A percentile compares a stretch with the other conserved stretches of the same genome.
Evolutionary conservation across 1,140 invertebrate genomes (phyloP).

Genomic region (Neodiprion pinetum): DNA sequence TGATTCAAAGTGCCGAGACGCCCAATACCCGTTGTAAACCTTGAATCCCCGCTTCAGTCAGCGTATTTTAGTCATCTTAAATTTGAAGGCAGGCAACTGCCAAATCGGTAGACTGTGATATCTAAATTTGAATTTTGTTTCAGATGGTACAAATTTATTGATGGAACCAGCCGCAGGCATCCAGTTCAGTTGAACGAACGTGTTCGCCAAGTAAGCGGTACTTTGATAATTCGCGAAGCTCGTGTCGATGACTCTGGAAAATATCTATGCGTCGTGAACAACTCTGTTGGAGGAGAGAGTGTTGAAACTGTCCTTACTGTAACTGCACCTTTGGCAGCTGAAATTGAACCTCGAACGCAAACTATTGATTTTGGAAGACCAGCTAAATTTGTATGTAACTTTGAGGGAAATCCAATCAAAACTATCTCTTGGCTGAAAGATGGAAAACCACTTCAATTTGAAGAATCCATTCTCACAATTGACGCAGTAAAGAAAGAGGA

Average conservation of each 20-base stretch:
- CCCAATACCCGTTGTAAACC: constrained; percentile 37
- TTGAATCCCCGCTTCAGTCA: constrained; percentile 15
- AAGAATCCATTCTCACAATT: constrained; percentile 82
- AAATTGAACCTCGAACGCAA: constrained; percentile 88
- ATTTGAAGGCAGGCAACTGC: constrained; percentile 4
- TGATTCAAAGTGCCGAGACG: constrained; percentile 29
- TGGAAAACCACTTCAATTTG: constrained; percentile 81
- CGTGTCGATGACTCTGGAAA: constrained; percentile 92
- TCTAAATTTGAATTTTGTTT: constrained; percentile 55
- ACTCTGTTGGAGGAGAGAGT: constrained; percentile 90
- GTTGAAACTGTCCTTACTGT: constrained; percentile 92
- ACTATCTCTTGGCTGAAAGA: constrained; percentile 93
- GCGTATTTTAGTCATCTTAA: neutral
- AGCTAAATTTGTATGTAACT: constrained; percentile 88
- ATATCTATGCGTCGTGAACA: constrained; percentile 93
- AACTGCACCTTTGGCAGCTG: constrained; percentile 85
- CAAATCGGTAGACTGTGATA: constrained; percentile 9
- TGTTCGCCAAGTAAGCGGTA: constrained; percentile 92
- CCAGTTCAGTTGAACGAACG: constrained; percentile 85
- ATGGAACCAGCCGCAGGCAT: constrained; percentile 82
- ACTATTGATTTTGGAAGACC: constrained; percentile 92
- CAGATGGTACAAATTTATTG: constrained; percentile 95
- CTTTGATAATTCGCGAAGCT: constrained; percentile 89
- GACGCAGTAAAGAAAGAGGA: constrained; percentile 92
- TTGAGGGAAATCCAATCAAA: constrained; percentile 89